Evolutionary conservation across 2,888 invertebrate genomes (phyloP).

Genomic region (Andrena haemorrhoa): DNA sequence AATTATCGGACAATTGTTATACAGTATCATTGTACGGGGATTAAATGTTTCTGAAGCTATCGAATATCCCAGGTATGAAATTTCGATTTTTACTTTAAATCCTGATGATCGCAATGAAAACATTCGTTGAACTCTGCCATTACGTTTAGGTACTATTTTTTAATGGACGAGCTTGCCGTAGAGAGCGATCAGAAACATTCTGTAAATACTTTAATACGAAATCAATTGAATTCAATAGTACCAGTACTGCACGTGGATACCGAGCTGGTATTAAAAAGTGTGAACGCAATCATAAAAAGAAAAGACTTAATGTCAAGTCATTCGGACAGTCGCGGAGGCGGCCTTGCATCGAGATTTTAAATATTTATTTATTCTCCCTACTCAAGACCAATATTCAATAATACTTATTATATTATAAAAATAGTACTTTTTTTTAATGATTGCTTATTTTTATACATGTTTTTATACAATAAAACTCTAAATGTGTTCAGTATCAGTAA

Average conservation of each 20-base stretch:
- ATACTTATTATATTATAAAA: constrained; percentile 36
- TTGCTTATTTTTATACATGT: constrained; percentile 26
- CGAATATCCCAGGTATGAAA: constrained; percentile 85
- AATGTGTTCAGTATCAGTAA: neutral
- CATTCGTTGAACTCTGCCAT: neutral
- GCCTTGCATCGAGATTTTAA: constrained; percentile 88
- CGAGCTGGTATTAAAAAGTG: constrained; percentile 84
- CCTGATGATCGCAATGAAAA: constrained; percentile 46
- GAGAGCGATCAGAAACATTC: constrained; percentile 77
- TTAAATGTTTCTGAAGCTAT: constrained; percentile 85
- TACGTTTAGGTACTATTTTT: constrained; percentile 77
- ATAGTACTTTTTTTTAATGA: constrained; percentile 21
- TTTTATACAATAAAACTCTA: constrained; percentile 25
- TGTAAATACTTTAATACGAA: constrained; percentile 71
- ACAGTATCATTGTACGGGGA: constrained; percentile 84
- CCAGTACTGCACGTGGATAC: constrained; percentile 68
- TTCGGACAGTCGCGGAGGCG: constrained; percentile 91
- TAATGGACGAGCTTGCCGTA: constrained; percentile 76
- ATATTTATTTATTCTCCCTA: constrained; percentile 17
- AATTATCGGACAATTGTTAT: constrained; percentile 85
- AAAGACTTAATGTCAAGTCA: constrained; percentile 89
- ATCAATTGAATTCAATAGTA: constrained; percentile 67
- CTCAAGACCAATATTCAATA: neutral
- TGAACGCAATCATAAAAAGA: constrained; percentile 89
- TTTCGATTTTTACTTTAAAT: constrained; percentile 20